Evolutionary conservation across 2,113 vertebrate species (phyloP), one percentile per base, ranked within the genome.

Genomic region (Ceyx margarethae): DNA sequence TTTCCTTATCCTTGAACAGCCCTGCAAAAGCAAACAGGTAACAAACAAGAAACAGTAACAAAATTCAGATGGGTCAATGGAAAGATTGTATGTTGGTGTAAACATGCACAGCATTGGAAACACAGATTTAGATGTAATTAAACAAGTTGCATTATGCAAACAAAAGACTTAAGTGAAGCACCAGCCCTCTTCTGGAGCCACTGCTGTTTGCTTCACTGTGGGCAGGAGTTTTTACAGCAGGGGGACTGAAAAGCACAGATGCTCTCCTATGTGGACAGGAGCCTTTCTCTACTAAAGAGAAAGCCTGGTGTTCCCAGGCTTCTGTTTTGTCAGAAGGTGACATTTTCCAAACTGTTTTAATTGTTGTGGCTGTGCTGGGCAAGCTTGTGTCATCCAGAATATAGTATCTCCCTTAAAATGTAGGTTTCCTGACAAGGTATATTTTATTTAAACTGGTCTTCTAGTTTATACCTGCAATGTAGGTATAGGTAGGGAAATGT

Each of bases 1-100:
- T 89, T 91, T 87, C 64, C 58, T 64, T 46, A 90, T 85, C 51
- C 67, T 76, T 80, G 64, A 85, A 58, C 31, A 67, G 56, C 43
- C 40, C 64, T 85, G 82, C 68, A 86, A 95, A 94, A 94, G 56
- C 60, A 87, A 95, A 89, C 6, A 42, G 73, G 23, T 74, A 90
- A 91, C 1, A 2, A 51, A 51, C 0, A 11, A 81, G 65, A 95
- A 93, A 66, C 42, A 0, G 8, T 64, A 88, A 64, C 51, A 87
- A 61, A 75, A 86, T 71, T 65, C 68, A 75, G 15, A 28, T 78
- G 82, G 26, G 20, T 72, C 68, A 91, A 86, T 90, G 82, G 82
- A 83, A 89, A 89, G 60, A 66, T 89, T 1, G 0, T 51, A 76
- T 77, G 79, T 42, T 73, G 51, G 15, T 61, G 31, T 69, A 54